Percentiles rank a stretch among this genome's conserved stretches.
Conservation (phyloP, 2,113 vertebrate genomes). For the Stegastes partitus region DNA sequence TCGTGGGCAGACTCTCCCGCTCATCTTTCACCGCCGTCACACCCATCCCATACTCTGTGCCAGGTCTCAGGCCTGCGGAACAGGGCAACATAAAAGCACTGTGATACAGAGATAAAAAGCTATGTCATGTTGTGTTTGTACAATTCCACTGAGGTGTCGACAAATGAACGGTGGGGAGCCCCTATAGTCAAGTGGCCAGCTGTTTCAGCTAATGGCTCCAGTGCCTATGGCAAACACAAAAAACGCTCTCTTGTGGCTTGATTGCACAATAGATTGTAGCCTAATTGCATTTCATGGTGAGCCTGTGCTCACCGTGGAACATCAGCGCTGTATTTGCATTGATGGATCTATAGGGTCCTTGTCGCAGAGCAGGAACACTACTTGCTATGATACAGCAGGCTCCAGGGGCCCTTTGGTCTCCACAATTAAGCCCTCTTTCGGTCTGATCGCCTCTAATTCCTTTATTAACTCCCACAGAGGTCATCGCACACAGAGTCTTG, state of each 20-base stretch:
- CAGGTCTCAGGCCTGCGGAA: slow-evolving; percentile 90
- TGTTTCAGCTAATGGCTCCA: slow-evolving; percentile 64
- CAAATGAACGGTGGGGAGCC: slow-evolving; percentile 38
- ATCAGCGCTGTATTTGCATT: slow-evolving; percentile 66
- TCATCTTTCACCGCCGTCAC: slow-evolving; percentile 94
- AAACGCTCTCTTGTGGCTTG: slow-evolving; percentile 59
- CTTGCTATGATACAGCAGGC: slow-evolving; percentile 63
- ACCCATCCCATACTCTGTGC: slow-evolving; percentile 96
- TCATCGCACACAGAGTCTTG: slow-evolving; percentile 75
- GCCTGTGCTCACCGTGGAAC: slow-evolving; percentile 40
- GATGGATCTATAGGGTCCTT: slow-evolving; percentile 72
- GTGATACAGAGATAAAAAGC: slow-evolving; percentile 34
- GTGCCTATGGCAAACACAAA: slow-evolving; percentile 42
- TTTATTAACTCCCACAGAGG: slow-evolving; percentile 83
- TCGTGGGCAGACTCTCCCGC: slow-evolving; percentile 92
- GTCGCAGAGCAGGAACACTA: slow-evolving; percentile 62
- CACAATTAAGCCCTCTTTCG: slow-evolving; percentile 71
- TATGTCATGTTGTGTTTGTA: slow-evolving; percentile 48
- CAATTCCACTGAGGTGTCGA: slow-evolving; percentile 43
- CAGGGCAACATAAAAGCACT: slow-evolving; percentile 11
- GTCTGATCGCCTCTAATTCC: slow-evolving; percentile 72
- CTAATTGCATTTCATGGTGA: slow-evolving; percentile 74
- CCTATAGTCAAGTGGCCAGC: slow-evolving; percentile 65
- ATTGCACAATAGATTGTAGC: slow-evolving; percentile 65
- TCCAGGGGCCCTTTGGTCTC: slow-evolving; percentile 67